phyloP scores from a whole-genome alignment of 2,888 invertebrate species.

The Phyto melanocephala region DNA sequence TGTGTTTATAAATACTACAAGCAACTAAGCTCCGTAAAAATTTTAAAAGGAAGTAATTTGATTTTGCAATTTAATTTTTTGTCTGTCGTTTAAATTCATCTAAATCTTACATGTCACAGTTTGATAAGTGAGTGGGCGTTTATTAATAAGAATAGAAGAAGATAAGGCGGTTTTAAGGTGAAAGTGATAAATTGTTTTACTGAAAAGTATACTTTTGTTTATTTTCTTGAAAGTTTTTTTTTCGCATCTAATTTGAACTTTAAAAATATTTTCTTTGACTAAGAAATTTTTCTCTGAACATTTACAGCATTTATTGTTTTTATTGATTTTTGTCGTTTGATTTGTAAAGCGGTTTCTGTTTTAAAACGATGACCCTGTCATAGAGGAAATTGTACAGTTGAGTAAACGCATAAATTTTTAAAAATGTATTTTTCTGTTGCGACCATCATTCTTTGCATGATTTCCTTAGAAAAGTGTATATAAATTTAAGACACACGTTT shows the following conservation, averaged over 20 bases:
- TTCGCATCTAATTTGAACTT: conserved; percentile 1
- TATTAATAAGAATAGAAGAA: conserved; percentile 28
- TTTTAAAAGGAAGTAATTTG: conserved; percentile 63
- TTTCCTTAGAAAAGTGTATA: conserved; percentile 50
- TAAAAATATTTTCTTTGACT: conserved; percentile 2
- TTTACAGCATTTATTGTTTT: conserved; percentile 9
- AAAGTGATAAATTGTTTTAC: conserved; percentile 65
- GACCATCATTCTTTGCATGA: conserved; percentile 9
- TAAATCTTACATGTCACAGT: conserved; percentile 34
- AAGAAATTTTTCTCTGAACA: not conserved
- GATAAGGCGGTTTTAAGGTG: conserved; percentile 60
- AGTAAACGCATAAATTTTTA: conserved; percentile 61
- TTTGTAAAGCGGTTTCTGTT: conserved; percentile 41
- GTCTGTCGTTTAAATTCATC: conserved; percentile 7
- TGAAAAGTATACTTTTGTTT: not conserved
- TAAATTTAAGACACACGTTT: conserved; percentile 65
- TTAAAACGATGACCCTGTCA: conserved; percentile 58
- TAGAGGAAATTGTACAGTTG: conserved; percentile 67
- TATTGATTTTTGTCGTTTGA: conserved; percentile 55
- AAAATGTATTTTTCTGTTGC: conserved; percentile 22
- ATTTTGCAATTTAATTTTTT: conserved; percentile 45
- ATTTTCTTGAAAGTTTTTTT: not conserved
- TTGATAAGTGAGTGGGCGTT: conserved; percentile 63
- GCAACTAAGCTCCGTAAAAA: conserved; percentile 3
- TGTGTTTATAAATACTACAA: not conserved